These are phyloP conservation scores for Rhyacophila evoluta DNA, from an alignment of 2,888 invertebrate genomes.

Conservation along the genomic window DNA sequence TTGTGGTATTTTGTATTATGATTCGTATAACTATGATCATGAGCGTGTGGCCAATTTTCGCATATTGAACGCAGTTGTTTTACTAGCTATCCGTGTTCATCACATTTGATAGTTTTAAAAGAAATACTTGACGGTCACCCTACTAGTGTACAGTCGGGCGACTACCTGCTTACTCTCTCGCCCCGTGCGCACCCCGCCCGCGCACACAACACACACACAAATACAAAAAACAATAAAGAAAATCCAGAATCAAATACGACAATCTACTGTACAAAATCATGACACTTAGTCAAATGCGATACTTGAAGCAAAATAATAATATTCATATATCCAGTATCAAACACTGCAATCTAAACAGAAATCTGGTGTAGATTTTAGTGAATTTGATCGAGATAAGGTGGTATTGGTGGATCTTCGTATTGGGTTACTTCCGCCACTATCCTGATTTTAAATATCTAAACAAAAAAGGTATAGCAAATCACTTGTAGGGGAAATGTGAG, in stretches of 20 bases:
- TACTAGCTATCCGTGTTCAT: too few species aligned
- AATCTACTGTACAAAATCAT: background rate
- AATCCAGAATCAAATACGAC: background rate
- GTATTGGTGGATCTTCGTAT: conserved; percentile 4
- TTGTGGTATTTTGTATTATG: too few species aligned
- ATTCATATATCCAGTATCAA: background rate
- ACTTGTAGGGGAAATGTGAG: too few species aligned
- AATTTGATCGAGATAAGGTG: background rate
- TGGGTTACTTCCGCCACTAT: background rate
- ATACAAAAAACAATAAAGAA: background rate
- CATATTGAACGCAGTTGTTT: too few species aligned
- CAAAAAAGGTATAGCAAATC: conserved; percentile 13
- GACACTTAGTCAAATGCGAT: background rate
- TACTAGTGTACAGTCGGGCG: background rate
- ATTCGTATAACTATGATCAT: too few species aligned
- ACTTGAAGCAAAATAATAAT: background rate
- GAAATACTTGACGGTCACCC: background rate
- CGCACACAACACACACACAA: background rate
- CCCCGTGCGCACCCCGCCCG: conserved; percentile 19
- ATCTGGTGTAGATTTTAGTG: background rate
- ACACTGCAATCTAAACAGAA: background rate
- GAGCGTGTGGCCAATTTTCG: too few species aligned
- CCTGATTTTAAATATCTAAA: conserved; percentile 6
- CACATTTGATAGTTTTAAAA: too few species aligned
- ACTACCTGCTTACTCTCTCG: background rate